Evolutionary conservation across 1,140 invertebrate species (phyloP), one percentile per base, ranked within the genome.

Genomic region (Diabrotica virgifera): DNA sequence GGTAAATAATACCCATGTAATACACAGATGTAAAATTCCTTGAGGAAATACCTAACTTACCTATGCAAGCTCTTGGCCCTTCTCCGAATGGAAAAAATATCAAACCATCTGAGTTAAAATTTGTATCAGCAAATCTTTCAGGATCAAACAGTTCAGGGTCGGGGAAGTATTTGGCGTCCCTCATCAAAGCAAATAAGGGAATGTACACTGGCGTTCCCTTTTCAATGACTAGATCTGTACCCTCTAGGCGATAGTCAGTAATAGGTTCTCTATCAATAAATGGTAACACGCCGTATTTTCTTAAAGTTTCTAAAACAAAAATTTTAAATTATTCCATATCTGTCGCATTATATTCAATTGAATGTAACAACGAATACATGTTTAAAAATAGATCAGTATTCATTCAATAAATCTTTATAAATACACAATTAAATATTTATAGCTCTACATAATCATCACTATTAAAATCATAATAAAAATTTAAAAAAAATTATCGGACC

Each of bases 241-340:
- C 79, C 0, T 81, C 80, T 36, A 85, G 60, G 58, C 71, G 72
- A 68, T 83, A 84, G 53, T 79, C 75, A 63, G 75, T 72, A 0
- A 77, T 80, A 56, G 82, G 82, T 5, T 64, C 63, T 61, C 84
- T 73, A 53, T 80, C 76, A 6, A 83, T 64, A 51, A 79, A 77
- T 5, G 80, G 75, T 36, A 81, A 75, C 5, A 82, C 80, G 8
- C 84, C 80, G 75, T 83, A 79, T 63, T 80, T 78, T 36, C 85
- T 69, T 13, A 86, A 62, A 9, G 81, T 83, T 76, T 86, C 85
- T 81, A 46, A 46, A 46, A 10, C 8, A 46, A 46, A 46, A 24
- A 24, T 24, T 24, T 24, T 24, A 24, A 24, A 1, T 24, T 24
- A 24, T 24, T 1, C 4, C 24, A 24, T 2, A 24, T 2, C 24